Percentiles rank a stretch among this genome's conserved stretches.
phyloP scores from a whole-genome alignment of 2,797 vertebrate species.

The Avahi laniger region DNA sequence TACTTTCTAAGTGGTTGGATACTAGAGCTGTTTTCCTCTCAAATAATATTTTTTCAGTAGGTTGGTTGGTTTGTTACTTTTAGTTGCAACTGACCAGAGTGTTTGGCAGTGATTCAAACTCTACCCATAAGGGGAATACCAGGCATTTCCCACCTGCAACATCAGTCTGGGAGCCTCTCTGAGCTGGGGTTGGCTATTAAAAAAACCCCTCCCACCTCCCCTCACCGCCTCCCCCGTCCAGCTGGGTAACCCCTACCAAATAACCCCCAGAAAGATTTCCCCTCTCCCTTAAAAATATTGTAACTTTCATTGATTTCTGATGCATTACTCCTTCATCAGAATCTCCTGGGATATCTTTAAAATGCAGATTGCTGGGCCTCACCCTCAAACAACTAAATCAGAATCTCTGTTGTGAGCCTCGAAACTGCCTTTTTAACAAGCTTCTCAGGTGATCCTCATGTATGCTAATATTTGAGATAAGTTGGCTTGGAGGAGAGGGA shows the following conservation, averaged over 20 bases:
- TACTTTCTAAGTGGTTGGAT: background rate
- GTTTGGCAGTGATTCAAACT: background rate
- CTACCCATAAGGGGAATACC: background rate
- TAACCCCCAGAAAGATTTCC: background rate
- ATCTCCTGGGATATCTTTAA: background rate
- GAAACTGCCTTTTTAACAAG: background rate
- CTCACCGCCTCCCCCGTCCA: background rate
- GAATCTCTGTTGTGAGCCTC: background rate
- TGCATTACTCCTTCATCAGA: background rate
- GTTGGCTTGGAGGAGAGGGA: background rate
- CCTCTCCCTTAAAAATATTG: background rate
- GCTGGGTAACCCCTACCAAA: background rate
- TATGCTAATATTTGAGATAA: background rate
- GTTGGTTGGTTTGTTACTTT: background rate
- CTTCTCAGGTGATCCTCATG: background rate
- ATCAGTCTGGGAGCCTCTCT: background rate
- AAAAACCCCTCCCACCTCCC: background rate
- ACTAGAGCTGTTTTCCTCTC: conserved; percentile 24
- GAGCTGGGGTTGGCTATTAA: background rate
- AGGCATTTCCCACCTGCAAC: background rate
- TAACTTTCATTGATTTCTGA: background rate
- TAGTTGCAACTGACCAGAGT: background rate
- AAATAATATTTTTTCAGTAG: background rate
- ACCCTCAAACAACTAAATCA: background rate
- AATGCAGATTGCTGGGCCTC: background rate